Base-by-base conservation (phyloP, 1,140 invertebrate species). In the Venturia canescens region DNA sequence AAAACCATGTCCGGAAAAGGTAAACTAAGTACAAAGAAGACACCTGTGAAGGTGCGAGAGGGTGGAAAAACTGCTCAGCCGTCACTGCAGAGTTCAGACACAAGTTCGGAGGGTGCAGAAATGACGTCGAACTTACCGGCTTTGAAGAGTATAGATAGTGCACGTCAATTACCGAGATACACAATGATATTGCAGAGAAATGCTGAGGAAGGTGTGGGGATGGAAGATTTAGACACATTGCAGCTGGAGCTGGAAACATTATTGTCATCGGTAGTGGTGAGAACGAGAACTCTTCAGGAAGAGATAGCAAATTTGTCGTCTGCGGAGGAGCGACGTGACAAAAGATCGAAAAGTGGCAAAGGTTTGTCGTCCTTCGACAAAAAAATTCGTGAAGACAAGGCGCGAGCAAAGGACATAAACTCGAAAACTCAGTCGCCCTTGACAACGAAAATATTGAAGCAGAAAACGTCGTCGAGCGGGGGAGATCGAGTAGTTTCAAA, bases 241-340 rank as follows among this genome's bases (percentile, higher is more conserved):
- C 97, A 99, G 88, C 88, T 96, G 60, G 98, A 98, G 88, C 90
- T 98, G n/a, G 97, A 99, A 91, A 95, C 95, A 57, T 89, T 98
- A 34, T 92, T 98, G 15, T 97, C 96, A 0, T 96, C 95, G 63
- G 95, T 96, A 38, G 96, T 96, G 0, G 93, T 97, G 2, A 92
- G 97, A 57, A 94, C 95, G 82, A 92, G 96, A 83, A 94, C 95
- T 67, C 93, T 98, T 5, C 95, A 96, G 86, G 93, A 94, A 9
- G 97, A 98, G 92, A 94, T 96, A 82, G 92, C 94, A 57, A 94
- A 91, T 84, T 92, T 96, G 60, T 94, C 95, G 78, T 94, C 94
- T 48, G 94, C 94, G 81, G 95, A 96, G 87, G 94, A 94, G 48
- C 94, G 94, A 83, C 92, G 94, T 26, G 95, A 94, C 82, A 95